A percentile compares a stretch with the other conserved stretches of the same genome.
These are phyloP conservation scores for Liparis tanakae DNA, from an alignment of 2,797 vertebrate species.

Conservation along the genomic window DNA sequence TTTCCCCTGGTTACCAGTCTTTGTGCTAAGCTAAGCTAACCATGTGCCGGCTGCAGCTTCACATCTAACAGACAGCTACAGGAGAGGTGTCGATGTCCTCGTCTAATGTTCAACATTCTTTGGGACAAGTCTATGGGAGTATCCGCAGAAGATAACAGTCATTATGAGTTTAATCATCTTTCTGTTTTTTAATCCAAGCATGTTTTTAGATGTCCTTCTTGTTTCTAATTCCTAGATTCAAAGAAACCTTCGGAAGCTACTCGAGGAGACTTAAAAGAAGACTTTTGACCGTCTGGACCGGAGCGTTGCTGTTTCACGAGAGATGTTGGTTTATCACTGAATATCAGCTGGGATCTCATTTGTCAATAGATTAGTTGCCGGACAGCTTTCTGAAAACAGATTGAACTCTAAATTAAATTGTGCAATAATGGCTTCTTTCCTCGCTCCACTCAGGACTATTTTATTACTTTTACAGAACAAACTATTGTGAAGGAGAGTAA, in stretches of 20 bases:
- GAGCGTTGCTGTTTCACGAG: slow-evolving; percentile 22
- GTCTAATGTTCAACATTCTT: not conserved
- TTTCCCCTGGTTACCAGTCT: not conserved
- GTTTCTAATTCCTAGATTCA: slow-evolving; percentile 63
- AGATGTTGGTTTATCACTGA: slow-evolving; percentile 18
- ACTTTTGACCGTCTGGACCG: slow-evolving; percentile 12
- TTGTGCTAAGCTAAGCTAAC: slow-evolving; percentile 18
- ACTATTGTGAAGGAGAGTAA: slow-evolving; percentile 26
- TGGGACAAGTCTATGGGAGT: not conserved
- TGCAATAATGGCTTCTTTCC: slow-evolving; percentile 72
- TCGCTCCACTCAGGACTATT: slow-evolving; percentile 70
- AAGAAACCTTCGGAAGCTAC: slow-evolving; percentile 76
- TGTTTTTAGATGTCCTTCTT: not conserved
- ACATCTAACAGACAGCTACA: not conserved
- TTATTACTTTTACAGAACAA: slow-evolving; percentile 33
- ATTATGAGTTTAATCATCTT: not conserved
- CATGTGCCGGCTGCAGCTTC: not conserved
- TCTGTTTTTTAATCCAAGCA: not conserved
- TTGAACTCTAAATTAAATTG: slow-evolving; percentile 51
- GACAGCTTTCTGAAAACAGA: slow-evolving; percentile 19
- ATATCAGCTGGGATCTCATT: slow-evolving; percentile 20
- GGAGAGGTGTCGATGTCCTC: not conserved
- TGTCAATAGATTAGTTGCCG: slow-evolving; percentile 28
- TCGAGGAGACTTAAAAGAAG: slow-evolving; percentile 75
- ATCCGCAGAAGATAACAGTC: not conserved